Percentiles rank a stretch among this genome's conserved stretches.
phyloP scores from a whole-genome alignment of 1,140 invertebrate species.

The Sminthurides bifidus region DNA sequence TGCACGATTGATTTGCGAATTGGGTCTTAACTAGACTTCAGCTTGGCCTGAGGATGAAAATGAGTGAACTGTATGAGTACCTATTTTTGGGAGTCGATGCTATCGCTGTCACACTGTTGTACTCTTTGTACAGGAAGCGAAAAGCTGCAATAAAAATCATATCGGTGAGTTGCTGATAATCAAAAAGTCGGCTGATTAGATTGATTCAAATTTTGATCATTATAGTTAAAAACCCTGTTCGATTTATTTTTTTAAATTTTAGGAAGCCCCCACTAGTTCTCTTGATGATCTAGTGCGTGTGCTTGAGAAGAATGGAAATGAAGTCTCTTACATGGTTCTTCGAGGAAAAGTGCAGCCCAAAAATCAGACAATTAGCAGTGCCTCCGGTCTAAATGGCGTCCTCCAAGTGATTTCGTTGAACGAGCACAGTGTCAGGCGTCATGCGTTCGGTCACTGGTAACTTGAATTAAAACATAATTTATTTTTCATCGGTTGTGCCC shows the following conservation, averaged over 20 bases:
- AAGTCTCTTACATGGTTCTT: conserved; percentile 22
- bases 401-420: conserved; percentile 26
- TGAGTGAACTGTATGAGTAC: conserved; percentile 19
- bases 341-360: conserved; percentile 17
- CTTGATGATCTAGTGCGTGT: conserved; percentile 23
- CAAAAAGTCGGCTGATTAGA: too few relatives aligned
- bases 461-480: too few relatives aligned
- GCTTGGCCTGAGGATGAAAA: neutral
- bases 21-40: neutral
- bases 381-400: conserved; percentile 20
- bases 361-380: conserved; percentile 9
- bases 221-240: neutral
- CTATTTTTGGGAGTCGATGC: conserved; percentile 20
- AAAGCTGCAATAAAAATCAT: conserved; percentile 22
- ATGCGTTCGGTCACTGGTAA: conserved; percentile 27
- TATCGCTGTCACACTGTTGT: conserved; percentile 14
- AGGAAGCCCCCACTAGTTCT: conserved; percentile 25
- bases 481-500: too few relatives aligned
- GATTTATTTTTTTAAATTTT: neutral
- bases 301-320: conserved; percentile 6
- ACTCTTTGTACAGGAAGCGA: conserved; percentile 10
- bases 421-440: conserved; percentile 24
- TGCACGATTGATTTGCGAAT: neutral
- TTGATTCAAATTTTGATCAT: neutral
- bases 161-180: conserved; percentile 6